phyloP scores from a whole-genome alignment of 2,888 invertebrate species.

The Latrodectus elegans region DNA sequence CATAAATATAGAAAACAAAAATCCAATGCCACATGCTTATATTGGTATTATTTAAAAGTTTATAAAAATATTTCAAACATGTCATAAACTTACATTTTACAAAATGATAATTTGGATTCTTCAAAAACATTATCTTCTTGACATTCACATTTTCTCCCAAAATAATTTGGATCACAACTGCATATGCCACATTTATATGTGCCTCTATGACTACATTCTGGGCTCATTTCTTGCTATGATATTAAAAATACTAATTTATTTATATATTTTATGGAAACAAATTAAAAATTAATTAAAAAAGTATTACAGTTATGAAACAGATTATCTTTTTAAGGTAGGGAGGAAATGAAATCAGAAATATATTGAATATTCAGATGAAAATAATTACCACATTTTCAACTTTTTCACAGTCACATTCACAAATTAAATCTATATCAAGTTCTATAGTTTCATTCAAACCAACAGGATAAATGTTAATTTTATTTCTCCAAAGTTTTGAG shows the following conservation, averaged over 20 bases:
- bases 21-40: too few relatives aligned
- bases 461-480: conserved; percentile 91
- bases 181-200: conserved; percentile 93
- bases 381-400: conserved; percentile 78
- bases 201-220: conserved; percentile 77
- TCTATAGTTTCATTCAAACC: conserved; percentile 91
- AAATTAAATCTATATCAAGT: conserved; percentile 91
- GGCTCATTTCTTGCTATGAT: conserved; percentile 6
- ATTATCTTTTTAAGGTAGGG: background rate
- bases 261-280: too few relatives aligned
- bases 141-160: conserved; percentile 79
- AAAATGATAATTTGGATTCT: conserved; percentile 60
- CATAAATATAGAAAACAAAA: too few relatives aligned
- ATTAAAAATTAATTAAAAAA: too few relatives aligned
- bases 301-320: background rate
- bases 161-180: conserved; percentile 84
- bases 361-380: background rate
- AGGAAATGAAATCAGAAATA: too few relatives aligned
- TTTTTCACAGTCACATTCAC: conserved; percentile 94
- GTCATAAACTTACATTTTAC: conserved; percentile 53
- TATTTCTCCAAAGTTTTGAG: conserved; percentile 85
- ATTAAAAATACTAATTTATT: too few relatives aligned
- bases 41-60: too few relatives aligned
- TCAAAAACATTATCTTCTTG: conserved; percentile 66
- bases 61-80: too few relatives aligned